Evolutionary conservation across 2,113 vertebrate genomes (phyloP).

Genomic region (Vidua macroura): DNA sequence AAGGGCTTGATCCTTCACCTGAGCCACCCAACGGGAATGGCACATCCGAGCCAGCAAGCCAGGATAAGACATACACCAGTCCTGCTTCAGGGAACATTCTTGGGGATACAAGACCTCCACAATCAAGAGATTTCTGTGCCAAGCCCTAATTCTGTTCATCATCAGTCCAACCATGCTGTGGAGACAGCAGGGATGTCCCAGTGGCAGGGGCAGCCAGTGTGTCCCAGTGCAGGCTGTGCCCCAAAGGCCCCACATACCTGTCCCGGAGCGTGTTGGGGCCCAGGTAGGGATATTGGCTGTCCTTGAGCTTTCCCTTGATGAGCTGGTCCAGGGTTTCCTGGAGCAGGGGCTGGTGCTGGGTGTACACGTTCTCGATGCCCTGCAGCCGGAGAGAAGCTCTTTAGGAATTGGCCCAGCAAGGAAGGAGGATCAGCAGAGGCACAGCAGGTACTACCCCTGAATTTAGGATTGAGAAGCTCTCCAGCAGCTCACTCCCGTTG

Average conservation of each 20-base stretch:
- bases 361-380: conserved; percentile 96
- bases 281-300: conserved; percentile 92
- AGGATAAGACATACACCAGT: neutral
- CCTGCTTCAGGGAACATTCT: neutral
- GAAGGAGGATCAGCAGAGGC: neutral
- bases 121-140: neutral
- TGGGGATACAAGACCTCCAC: neutral
- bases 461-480: neutral
- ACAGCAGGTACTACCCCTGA: neutral
- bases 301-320: conserved; percentile 93
- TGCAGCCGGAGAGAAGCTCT: conserved; percentile 23
- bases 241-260: conserved; percentile 58
- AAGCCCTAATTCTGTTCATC: neutral
- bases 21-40: neutral
- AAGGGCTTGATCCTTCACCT: neutral
- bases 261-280: conserved; percentile 85
- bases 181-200: neutral
- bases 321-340: conserved; percentile 94
- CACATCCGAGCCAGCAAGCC: neutral
- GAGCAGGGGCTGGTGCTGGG: conserved; percentile 92
- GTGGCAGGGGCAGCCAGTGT: neutral
- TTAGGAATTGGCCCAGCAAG: neutral
- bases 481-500: neutral
- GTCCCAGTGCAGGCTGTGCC: neutral
- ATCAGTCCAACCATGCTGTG: neutral